Evolutionary conservation across 2,797 vertebrate genomes (phyloP).

Genomic region (Etheostoma perlongum): DNA sequence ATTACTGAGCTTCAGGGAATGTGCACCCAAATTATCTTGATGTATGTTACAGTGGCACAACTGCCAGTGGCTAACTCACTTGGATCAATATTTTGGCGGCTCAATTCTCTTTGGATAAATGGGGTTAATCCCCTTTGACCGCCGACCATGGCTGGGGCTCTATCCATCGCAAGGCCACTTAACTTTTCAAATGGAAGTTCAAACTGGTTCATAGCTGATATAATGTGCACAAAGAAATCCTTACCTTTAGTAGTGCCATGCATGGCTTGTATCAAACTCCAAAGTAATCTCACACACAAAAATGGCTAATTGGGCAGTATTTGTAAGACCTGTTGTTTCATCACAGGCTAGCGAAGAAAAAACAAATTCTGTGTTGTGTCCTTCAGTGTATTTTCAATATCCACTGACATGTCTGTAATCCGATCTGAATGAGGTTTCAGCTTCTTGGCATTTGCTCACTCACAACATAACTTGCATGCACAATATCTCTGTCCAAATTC

Average conservation of each 20-base stretch:
- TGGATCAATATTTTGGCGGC: constrained; percentile 39
- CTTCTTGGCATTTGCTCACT: no score
- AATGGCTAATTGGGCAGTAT: constrained; percentile 12
- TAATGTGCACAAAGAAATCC: constrained; percentile 35
- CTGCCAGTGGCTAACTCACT: constrained; percentile 42
- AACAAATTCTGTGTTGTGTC: neutral
- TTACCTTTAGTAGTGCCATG: constrained; percentile 48
- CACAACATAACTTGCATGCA: no score
- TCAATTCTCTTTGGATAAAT: constrained; percentile 50
- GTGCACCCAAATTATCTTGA: constrained; percentile 51
- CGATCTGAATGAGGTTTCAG: no score
- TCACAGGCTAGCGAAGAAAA: neutral
- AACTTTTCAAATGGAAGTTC: constrained; percentile 50
- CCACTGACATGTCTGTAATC: constrained; percentile 59
- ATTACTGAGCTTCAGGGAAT: constrained; percentile 34
- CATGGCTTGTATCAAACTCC: constrained; percentile 47
- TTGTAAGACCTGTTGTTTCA: constrained; percentile 41
- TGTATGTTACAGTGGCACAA: constrained; percentile 51
- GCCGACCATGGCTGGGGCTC: constrained; percentile 41
- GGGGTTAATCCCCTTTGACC: constrained; percentile 35
- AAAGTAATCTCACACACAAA: constrained; percentile 22
- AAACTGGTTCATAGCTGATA: neutral
- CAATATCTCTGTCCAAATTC: no score
- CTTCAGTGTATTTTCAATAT: constrained; percentile 52
- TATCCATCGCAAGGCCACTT: constrained; percentile 44